Evolutionary conservation across 1,140 invertebrate species (phyloP), one percentile per base, ranked within the genome.

Genomic region (Scaptomyza montana): DNA sequence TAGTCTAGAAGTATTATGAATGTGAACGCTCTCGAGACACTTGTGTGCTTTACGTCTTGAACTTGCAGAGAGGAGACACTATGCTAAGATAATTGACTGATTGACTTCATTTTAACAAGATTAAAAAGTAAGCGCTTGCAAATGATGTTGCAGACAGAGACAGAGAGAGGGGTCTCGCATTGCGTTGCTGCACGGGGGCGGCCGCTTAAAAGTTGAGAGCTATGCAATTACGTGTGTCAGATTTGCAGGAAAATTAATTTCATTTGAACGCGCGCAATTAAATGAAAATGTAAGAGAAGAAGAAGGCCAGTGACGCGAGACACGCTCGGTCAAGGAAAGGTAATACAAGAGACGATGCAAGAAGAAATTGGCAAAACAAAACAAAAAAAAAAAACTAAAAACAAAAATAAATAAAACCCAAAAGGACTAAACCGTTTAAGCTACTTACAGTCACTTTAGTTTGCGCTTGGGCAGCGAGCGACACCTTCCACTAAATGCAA

Each of bases 251-350:
- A 80, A 86, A 87, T 87, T 87, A 86, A 86, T 86, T 86, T 86
- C 71, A 87, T 81, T 81, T 86, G 76, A 82, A 81, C 71, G 82
- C 75, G 78, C 75, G 78, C 82, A 87, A 86, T 87, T 87, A 86
- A 86, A 81, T 81, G 43, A 71, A 62, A 72, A 41, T 25, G 21
- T 2, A 25, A 25, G 21, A 25, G 39, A 12, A 25, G 21, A 70
- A 59, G 49, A 74, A 70, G 67, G 78, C 78, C 81, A 77, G 51
- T 54, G 36, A 51, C 41, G 57, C 49, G 6, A 13, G 16, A 74
- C 12, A 54, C 46, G 57, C 33, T 63, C 21, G 19, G 57, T 9
- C 61, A n/a, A 25, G 13, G 4, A 25, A 13, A 25, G 41, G 25
- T 43, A 5, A 6, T 33, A 8, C 7, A 33, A 6, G 30, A 16